These are phyloP conservation scores for Aix galericulata DNA, from an alignment of 2,113 vertebrate species.

Conservation along the genomic window DNA sequence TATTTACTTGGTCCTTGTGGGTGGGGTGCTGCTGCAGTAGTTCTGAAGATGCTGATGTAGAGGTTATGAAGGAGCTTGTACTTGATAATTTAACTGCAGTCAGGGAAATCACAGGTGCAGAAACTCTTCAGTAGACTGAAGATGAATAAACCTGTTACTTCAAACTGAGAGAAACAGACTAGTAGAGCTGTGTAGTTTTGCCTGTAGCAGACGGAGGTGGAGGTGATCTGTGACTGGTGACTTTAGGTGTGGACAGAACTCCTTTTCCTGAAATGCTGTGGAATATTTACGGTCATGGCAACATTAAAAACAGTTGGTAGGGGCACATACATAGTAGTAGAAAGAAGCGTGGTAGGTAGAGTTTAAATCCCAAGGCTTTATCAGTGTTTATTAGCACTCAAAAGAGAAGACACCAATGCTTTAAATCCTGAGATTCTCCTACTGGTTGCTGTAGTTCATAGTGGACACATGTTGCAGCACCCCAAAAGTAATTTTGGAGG, in stretches of 20 bases:
- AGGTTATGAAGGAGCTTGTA: not conserved
- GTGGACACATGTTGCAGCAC: not conserved
- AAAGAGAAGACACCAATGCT: not conserved
- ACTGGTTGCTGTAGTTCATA: not conserved
- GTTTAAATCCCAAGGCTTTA: not conserved
- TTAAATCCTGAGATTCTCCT: not conserved
- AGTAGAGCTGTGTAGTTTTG: not conserved
- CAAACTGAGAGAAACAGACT: not conserved
- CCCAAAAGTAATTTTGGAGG: not conserved
- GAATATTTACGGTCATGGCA: not conserved
- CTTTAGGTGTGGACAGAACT: not conserved
- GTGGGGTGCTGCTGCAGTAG: not conserved
- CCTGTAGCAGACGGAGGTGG: not conserved
- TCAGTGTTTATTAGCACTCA: not conserved
- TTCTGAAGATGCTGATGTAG: not conserved
- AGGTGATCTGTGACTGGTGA: not conserved
- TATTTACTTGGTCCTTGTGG: not conserved
- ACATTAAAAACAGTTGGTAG: not conserved
- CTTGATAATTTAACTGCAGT: not conserved
- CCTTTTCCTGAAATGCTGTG: not conserved
- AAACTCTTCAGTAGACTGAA: not conserved
- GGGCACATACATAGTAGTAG: not conserved
- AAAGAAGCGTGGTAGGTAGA: not conserved
- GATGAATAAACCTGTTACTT: not conserved
- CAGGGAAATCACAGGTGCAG: not conserved